These are phyloP conservation scores for Desmodus rotundus DNA, from an alignment of 2,113 vertebrate species.

Conservation along the genomic window DNA sequence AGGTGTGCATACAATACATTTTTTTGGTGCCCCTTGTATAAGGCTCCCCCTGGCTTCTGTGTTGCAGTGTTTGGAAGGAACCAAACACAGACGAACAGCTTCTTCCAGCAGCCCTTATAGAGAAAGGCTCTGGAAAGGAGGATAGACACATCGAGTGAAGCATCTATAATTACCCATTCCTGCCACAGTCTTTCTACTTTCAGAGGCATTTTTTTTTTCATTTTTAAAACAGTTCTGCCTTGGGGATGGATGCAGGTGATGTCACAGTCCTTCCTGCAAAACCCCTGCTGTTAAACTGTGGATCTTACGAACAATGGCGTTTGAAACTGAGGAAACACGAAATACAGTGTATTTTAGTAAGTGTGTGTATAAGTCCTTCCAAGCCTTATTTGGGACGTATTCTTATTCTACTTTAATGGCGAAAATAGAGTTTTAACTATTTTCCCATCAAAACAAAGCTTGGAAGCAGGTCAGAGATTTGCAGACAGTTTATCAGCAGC, in stretches of 20 bases:
- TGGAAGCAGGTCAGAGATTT: background rate
- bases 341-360: background rate
- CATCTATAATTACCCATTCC: background rate
- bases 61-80: background rate
- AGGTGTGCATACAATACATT: background rate
- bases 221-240: background rate
- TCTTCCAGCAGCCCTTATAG: background rate
- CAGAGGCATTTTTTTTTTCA: background rate
- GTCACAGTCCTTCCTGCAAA: background rate
- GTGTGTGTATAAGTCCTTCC: background rate
- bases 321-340: background rate
- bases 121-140: background rate
- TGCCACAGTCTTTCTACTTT: background rate
- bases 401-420: background rate
- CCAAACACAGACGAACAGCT: background rate
- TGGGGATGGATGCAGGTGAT: background rate
- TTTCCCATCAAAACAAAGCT: background rate
- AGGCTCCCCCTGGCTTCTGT: background rate
- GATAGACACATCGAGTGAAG: background rate
- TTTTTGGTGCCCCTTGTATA: background rate
- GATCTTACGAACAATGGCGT: background rate
- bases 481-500: background rate
- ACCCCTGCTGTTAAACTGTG: background rate
- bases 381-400: background rate
- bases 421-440: background rate